phyloP scores from a whole-genome alignment of 2,888 invertebrate species.

The Napeogenes sylphis region DNA sequence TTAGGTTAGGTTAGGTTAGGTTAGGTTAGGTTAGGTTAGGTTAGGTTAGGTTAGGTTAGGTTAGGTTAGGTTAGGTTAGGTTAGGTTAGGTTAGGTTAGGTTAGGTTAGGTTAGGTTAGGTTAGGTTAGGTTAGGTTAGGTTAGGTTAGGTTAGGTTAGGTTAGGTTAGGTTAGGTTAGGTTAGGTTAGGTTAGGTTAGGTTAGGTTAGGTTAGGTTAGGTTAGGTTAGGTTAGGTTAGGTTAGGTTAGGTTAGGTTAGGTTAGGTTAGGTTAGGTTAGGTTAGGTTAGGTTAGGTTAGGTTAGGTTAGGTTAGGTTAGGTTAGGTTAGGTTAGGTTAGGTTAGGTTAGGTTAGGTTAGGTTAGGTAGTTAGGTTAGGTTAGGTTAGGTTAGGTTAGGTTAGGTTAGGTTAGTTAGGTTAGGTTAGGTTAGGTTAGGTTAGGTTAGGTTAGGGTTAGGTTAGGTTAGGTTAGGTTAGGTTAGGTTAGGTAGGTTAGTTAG shows the following conservation, averaged over 20 bases:
- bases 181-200: conserved; percentile 36
- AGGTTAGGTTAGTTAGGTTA: conserved; percentile 37
- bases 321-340: conserved; percentile 37
- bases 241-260: conserved; percentile 37
- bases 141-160: conserved; percentile 38
- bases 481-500: conserved; percentile 35
- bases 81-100: conserved; percentile 39
- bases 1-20: conserved; percentile 32
- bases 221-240: conserved; percentile 36
- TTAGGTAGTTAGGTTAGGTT: conserved; percentile 42
- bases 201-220: conserved; percentile 36
- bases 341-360: conserved; percentile 39
- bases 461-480: conserved; percentile 38
- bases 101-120: conserved; percentile 38
- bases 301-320: conserved; percentile 38
- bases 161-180: conserved; percentile 37
- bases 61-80: conserved; percentile 38
- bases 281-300: conserved; percentile 37
- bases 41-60: conserved; percentile 32
- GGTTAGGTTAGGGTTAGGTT: conserved; percentile 39
- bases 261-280: conserved; percentile 37
- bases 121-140: conserved; percentile 39
- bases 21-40: conserved; percentile 31
- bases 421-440: conserved; percentile 38
- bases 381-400: conserved; percentile 41